Percentiles rank a stretch among this genome's conserved stretches.
Conservation (phyloP, 2,113 vertebrate genomes). For the Tichodroma muraria region DNA sequence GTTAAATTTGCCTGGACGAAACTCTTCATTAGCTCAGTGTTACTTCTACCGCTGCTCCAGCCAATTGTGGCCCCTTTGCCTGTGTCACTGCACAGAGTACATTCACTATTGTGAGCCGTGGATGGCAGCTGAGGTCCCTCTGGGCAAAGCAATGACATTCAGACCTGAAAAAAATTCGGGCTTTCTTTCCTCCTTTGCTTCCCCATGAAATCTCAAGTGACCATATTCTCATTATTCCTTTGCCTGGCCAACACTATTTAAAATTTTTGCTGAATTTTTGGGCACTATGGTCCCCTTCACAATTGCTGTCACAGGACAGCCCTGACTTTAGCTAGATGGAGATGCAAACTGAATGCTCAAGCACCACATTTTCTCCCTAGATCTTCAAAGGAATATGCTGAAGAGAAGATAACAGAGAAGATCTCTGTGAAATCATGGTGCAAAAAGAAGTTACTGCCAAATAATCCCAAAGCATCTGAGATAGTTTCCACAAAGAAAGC, state of each 20-base stretch:
- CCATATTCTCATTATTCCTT: not conserved
- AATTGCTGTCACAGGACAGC: not conserved
- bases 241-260: not conserved
- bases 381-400: not conserved
- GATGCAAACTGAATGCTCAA: not conserved
- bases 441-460: slow-evolving; percentile 22
- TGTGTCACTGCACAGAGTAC: not conserved
- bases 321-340: not conserved
- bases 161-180: not conserved
- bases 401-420: slow-evolving; percentile 24
- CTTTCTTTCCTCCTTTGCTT: not conserved
- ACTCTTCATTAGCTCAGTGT: not conserved
- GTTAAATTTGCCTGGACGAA: not conserved
- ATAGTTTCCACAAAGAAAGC: slow-evolving; percentile 34
- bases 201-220: not conserved
- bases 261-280: not conserved
- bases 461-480: slow-evolving; percentile 35
- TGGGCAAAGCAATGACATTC: not conserved
- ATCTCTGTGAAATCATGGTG: slow-evolving; percentile 16
- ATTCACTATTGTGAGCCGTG: accelerated
- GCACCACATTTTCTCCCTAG: not conserved
- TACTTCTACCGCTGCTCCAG: not conserved
- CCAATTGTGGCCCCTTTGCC: not conserved
- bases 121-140: not conserved
- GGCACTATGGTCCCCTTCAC: not conserved